phyloP scores from a whole-genome alignment of 2,797 vertebrate species.

The Brachyalestes nurse region DNA sequence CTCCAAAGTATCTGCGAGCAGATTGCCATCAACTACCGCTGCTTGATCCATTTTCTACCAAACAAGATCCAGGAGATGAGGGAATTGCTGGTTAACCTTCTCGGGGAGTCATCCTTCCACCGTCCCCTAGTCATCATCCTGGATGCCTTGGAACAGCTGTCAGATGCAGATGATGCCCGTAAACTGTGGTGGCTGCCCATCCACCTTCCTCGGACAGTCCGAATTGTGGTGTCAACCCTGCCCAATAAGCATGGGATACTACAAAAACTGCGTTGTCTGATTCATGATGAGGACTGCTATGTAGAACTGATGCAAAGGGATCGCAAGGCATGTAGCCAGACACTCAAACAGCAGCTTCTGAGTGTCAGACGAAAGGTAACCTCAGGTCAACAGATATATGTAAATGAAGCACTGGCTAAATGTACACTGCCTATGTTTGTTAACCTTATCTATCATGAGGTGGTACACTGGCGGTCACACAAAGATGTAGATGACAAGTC shows the following conservation, averaged over 20 bases:
- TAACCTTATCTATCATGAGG: conserved; percentile 96
- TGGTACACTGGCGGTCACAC: conserved; percentile 95
- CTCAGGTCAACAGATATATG: conserved; percentile 98
- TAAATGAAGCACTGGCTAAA: conserved; percentile 95
- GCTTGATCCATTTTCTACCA: conserved; percentile 94
- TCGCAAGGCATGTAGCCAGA: conserved; percentile 96
- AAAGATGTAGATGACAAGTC: conserved; percentile 97
- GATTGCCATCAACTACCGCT: conserved; percentile 93
- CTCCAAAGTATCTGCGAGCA: conserved; percentile 98
- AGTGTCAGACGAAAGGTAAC: conserved; percentile 96
- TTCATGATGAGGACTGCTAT: conserved; percentile 91
- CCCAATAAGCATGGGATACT: conserved; percentile 97
- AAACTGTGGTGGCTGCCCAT: conserved; percentile 98
- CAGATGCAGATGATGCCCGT: conserved; percentile 92
- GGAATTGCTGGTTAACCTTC: conserved; percentile 93
- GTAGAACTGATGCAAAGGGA: conserved; percentile 91
- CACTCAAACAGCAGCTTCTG: conserved; percentile 95
- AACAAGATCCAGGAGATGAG: conserved; percentile 95
- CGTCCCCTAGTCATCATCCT: conserved; percentile 93
- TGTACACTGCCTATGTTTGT: conserved; percentile 99
- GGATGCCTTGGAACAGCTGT: conserved; percentile 93
- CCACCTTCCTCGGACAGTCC: conserved; percentile 92
- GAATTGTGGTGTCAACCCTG: conserved; percentile 94
- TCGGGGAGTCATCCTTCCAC: conserved; percentile 93
- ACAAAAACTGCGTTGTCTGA: conserved; percentile 93